Evolutionary conservation across 2,797 vertebrate genomes (phyloP).

Genomic region (Hirundo rustica): DNA sequence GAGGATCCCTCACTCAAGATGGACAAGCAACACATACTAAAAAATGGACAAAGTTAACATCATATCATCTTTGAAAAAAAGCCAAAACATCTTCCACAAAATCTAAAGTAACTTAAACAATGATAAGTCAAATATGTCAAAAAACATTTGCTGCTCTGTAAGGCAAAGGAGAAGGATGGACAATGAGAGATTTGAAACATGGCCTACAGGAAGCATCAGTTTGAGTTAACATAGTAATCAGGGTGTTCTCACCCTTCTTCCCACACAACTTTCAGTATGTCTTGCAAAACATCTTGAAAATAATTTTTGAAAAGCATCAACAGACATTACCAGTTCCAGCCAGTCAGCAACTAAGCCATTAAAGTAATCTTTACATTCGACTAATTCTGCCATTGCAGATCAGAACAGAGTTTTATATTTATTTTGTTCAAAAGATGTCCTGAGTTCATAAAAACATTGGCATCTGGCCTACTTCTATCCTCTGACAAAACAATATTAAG

Average conservation of each 20-base stretch:
- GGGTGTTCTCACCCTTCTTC: slow-evolving; percentile 13
- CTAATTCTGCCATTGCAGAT: not conserved
- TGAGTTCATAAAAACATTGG: not conserved
- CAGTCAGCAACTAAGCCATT: not conserved
- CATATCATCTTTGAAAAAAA: not conserved
- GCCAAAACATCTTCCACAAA: not conserved
- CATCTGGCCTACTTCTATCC: not conserved
- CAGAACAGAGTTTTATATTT: not conserved
- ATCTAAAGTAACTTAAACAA: not conserved
- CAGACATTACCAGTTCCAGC: not conserved
- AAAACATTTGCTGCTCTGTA: not conserved
- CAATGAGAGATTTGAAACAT: not conserved
- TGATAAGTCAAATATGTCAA: not conserved
- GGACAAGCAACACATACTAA: not conserved
- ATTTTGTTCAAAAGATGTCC: not conserved
- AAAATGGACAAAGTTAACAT: not conserved
- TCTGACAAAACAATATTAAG: not conserved
- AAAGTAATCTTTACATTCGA: not conserved
- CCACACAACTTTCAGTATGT: slow-evolving; percentile 35
- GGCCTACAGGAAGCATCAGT: not conserved
- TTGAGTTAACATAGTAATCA: not conserved
- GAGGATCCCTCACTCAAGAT: not conserved
- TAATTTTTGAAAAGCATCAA: not conserved
- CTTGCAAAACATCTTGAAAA: slow-evolving; percentile 40
- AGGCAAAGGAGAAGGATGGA: not conserved